Percentiles rank a stretch among this genome's conserved stretches.
These are phyloP conservation scores for Aphis craccivora DNA, from an alignment of 1,140 invertebrate species.

Conservation along the genomic window DNA sequence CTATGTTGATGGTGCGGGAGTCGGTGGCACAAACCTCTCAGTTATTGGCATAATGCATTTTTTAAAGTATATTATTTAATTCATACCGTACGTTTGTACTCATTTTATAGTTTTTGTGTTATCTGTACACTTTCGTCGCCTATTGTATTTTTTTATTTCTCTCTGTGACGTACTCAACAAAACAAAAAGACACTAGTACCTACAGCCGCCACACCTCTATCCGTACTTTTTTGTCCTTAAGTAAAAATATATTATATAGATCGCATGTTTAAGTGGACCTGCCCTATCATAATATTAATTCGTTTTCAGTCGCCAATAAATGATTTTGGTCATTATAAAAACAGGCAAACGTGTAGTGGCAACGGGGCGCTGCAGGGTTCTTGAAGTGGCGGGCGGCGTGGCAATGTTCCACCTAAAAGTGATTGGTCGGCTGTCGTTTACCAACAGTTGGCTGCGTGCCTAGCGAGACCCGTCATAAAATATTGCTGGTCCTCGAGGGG, in stretches of 20 bases:
- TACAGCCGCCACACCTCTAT: not conserved
- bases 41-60: slow-evolving; percentile 1
- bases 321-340: slow-evolving; percentile 46
- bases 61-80: not conserved
- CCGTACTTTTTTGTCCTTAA: not conserved
- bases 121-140: not conserved
- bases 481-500: slow-evolving; percentile 20
- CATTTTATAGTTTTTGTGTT: not conserved
- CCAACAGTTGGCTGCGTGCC: slow-evolving; percentile 55
- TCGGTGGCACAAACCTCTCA: not conserved
- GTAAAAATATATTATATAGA: slow-evolving; percentile 21
- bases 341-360: not conserved
- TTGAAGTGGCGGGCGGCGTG: slow-evolving; percentile 29
- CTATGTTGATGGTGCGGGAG: not conserved
- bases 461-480: slow-evolving; percentile 50
- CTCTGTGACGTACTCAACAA: not conserved
- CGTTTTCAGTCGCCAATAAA: slow-evolving; percentile 1
- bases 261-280: not conserved
- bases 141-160: not conserved
- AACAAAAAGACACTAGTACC: not conserved
- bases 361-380: not conserved
- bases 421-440: slow-evolving; percentile 57
- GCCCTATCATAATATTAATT: not conserved
- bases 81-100: not conserved
- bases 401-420: slow-evolving; percentile 57